Base-by-base conservation (phyloP, 2,888 invertebrate species). In the Tupiocoris notatus region DNA sequence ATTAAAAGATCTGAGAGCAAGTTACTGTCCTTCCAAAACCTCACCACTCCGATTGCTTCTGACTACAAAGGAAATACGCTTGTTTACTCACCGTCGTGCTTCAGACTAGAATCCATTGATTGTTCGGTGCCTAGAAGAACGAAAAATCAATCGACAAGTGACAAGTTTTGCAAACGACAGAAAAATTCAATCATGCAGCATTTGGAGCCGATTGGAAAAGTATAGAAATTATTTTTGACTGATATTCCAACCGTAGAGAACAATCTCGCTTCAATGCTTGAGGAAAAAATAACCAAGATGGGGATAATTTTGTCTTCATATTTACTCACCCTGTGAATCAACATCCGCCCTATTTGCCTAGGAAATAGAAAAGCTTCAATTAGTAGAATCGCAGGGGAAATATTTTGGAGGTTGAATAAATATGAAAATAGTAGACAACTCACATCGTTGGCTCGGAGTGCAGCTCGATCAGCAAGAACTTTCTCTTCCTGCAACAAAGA, bases 21-120 rank as follows among this genome's bases (percentile, higher is more conserved):
- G n/a, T n/a, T n/a, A n/a, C n/a, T n/a, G n/a, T n/a, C n/a, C n/a
- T n/a, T n/a, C n/a, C n/a, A n/a, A n/a, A n/a, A n/a, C n/a, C n/a
- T n/a, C n/a, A n/a, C n/a, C n/a, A n/a, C n/a, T n/a, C n/a, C n/a
- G n/a, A n/a, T n/a, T n/a, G n/a, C n/a, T n/a, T n/a, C n/a, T n/a
- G n/a, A n/a, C n/a, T n/a, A n/a, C n/a, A n/a, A n/a, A n/a, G n/a
- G n/a, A n/a, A n/a, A n/a, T n/a, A n/a, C n/a, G n/a, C n/a, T n/a
- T n/a, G n/a, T n/a, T 59, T 7, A 25, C 73, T 39, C 21, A 39
- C 73, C 73, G 16, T 73, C 73, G 7, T 56, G 25, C 62, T 70
- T 22, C 56, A 54, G 73, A 73, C 73, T 73, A 73, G 73, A 73
- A 25, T 73, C 73, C 62, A 16, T 62, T 16, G 25, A 25, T 54